A percentile compares a stretch with the other conserved stretches of the same genome.
These are phyloP conservation scores for Timandra comae DNA, from an alignment of 2,888 invertebrate genomes.

Conservation along the genomic window DNA sequence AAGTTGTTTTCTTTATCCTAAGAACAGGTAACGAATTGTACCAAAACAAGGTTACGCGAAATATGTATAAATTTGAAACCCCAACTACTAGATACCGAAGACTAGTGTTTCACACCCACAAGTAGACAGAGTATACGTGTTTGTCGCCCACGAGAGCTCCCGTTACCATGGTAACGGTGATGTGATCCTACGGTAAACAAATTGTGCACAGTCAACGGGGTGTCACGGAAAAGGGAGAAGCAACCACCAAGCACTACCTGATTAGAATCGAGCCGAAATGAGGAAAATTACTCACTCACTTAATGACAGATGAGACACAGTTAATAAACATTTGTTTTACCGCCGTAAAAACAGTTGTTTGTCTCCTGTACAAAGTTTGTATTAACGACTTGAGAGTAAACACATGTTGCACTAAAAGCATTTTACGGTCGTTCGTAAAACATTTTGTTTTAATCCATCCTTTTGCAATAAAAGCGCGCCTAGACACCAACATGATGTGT, in stretches of 20 bases:
- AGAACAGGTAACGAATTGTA: no score
- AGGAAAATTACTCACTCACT: conserved; percentile 65
- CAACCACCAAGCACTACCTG: conserved; percentile 54
- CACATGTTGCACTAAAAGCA: conserved; percentile 56
- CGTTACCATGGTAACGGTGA: conserved; percentile 46
- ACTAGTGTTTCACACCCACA: conserved; percentile 49
- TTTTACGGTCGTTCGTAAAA: conserved; percentile 46
- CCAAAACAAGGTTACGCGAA: no score
- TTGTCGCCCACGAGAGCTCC: conserved; percentile 43
- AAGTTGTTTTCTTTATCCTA: not conserved
- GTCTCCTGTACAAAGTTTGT: conserved; percentile 45
- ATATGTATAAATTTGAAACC: no score
- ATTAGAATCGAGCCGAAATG: conserved; percentile 51
- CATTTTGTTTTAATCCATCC: conserved; percentile 36
- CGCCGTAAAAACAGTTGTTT: conserved; percentile 38
- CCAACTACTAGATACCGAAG: conserved; percentile 54
- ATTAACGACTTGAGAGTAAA: conserved; percentile 56
- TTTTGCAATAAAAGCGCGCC: conserved; percentile 23
- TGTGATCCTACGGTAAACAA: conserved; percentile 59
- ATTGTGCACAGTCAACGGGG: conserved; percentile 63
- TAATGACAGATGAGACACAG: conserved; percentile 39
- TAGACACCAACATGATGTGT: conserved; percentile 20
- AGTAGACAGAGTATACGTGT: conserved; percentile 36
- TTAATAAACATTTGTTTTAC: conserved; percentile 46
- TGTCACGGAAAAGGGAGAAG: conserved; percentile 65